A percentile compares a stretch with the other conserved stretches of the same genome.
Evolutionary conservation across 2,113 vertebrate genomes (phyloP).

Genomic region (Glaucomys volans): DNA sequence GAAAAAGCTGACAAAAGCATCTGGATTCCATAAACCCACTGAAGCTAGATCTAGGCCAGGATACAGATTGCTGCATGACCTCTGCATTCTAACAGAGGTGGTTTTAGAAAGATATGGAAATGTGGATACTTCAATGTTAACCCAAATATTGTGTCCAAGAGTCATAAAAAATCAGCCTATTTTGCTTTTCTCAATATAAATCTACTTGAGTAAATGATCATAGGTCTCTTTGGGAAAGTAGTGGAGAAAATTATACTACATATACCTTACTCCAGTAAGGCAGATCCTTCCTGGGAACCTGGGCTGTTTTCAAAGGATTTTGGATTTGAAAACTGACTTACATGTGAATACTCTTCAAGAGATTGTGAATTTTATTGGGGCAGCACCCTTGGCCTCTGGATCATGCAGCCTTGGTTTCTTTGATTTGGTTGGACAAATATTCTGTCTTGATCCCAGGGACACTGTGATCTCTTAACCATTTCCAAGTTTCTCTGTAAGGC

Average conservation of each 20-base stretch:
- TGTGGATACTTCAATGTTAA: neutral
- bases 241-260: neutral
- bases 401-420: neutral
- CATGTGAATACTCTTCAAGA: neutral
- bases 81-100: neutral
- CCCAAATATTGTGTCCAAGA: neutral
- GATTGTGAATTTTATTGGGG: neutral
- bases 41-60: neutral
- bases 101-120: neutral
- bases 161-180: neutral
- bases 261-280: neutral
- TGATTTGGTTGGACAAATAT: neutral
- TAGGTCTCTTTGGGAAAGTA: neutral
- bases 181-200: neutral
- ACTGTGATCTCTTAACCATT: neutral
- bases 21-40: neutral
- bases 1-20: too few species aligned
- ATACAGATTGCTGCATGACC: neutral
- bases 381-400: neutral
- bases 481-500: neutral
- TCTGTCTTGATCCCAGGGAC: neutral
- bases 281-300: neutral
- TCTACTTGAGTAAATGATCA: neutral
- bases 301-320: neutral
- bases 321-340: neutral